Percentiles rank a stretch among this genome's conserved stretches.
These are phyloP conservation scores for Anhinga rufa DNA, from an alignment of 2,113 vertebrate species.

Conservation along the genomic window DNA sequence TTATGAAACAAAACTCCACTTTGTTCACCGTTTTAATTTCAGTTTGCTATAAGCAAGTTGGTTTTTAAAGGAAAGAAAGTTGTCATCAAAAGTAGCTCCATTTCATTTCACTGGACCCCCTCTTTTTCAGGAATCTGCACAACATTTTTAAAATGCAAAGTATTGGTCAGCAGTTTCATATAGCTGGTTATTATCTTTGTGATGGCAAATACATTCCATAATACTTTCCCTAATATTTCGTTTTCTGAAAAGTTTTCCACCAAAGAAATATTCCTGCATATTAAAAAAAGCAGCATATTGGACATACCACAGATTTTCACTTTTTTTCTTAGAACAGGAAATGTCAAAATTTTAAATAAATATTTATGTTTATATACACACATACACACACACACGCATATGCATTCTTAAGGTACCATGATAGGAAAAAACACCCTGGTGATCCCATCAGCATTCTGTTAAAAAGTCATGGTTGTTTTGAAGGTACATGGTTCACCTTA, in stretches of 20 bases:
- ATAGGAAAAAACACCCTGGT: not conserved
- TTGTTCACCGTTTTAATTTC: not conserved
- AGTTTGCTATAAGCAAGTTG: not conserved
- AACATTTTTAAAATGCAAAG: not conserved
- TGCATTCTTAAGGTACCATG: not conserved
- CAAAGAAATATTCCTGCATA: not conserved
- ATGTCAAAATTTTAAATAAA: not conserved
- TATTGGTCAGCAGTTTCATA: not conserved
- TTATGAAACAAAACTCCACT: not conserved
- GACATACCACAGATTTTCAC: not conserved
- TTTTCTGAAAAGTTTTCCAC: slow-evolving; percentile 43
- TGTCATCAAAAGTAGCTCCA: not conserved
- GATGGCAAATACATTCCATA: slow-evolving; percentile 25
- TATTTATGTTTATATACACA: not conserved
- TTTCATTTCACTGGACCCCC: not conserved
- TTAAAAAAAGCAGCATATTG: not conserved
- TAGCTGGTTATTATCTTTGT: not conserved
- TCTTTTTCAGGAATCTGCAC: not conserved
- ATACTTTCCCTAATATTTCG: slow-evolving; percentile 25
- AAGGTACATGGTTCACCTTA: not conserved
- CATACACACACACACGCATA: not conserved
- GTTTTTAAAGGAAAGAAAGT: not conserved
- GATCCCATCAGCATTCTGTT: not conserved
- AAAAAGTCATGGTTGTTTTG: not conserved
- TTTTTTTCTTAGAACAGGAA: not conserved